phyloP scores from a whole-genome alignment of 2,888 invertebrate genomes.

The Eilema sororculum region DNA sequence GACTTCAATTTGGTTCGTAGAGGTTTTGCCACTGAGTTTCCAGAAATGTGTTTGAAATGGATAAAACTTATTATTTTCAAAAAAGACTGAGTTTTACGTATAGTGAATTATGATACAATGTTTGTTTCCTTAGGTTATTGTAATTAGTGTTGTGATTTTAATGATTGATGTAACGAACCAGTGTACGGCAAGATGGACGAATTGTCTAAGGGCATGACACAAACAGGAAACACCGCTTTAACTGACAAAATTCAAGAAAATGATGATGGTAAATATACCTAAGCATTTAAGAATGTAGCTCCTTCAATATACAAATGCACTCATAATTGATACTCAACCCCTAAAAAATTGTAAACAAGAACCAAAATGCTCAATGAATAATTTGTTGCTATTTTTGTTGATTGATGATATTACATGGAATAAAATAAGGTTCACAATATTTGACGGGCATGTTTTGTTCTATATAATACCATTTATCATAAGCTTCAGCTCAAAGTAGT shows the following conservation, averaged over 20 bases:
- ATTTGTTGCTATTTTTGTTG: slow-evolving; percentile 1
- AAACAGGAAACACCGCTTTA: slow-evolving; percentile 85
- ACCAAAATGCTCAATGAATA: slow-evolving; percentile 12
- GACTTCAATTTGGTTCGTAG: slow-evolving; percentile 65
- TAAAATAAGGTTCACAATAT: not conserved
- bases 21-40: slow-evolving; percentile 64
- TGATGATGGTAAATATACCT: slow-evolving; percentile 76
- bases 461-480: not conserved
- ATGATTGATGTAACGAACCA: slow-evolving; percentile 85
- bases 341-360: slow-evolving; percentile 39
- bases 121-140: slow-evolving; percentile 66
- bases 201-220: slow-evolving; percentile 87
- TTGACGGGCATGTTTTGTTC: not conserved
- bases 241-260: slow-evolving; percentile 84
- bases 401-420: slow-evolving; percentile 4
- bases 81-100: slow-evolving; percentile 70
- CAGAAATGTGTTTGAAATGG: slow-evolving; percentile 78
- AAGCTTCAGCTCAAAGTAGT: not conserved
- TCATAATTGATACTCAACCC: not conserved
- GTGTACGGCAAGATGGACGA: slow-evolving; percentile 87
- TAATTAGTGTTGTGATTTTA: slow-evolving; percentile 77
- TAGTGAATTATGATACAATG: slow-evolving; percentile 67
- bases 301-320: not conserved
- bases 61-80: slow-evolving; percentile 71
- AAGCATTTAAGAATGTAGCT: slow-evolving; percentile 4